A percentile compares a stretch with the other conserved stretches of the same genome.
Evolutionary conservation across 2,113 vertebrate genomes (phyloP).

Genomic region (Beaufortia kweichowensis): DNA sequence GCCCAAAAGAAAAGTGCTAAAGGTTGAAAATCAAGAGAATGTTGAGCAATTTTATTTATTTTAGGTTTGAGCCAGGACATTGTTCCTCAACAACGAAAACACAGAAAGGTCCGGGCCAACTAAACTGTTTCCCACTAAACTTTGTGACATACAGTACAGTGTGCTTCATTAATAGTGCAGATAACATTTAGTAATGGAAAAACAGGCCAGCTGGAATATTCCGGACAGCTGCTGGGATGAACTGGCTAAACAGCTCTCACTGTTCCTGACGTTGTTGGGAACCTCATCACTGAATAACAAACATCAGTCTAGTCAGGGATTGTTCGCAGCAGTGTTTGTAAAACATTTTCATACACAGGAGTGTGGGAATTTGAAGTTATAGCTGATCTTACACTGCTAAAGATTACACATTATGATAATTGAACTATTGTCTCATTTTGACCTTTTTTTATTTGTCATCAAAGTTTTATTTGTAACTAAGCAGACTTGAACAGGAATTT

Average conservation of each 20-base stretch:
- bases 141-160: background rate
- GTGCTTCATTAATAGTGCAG: background rate
- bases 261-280: slow-evolving; percentile 38
- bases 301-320: slow-evolving; percentile 19
- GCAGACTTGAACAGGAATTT: background rate
- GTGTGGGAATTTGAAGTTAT: slow-evolving; percentile 14
- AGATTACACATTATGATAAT: background rate
- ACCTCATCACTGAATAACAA: slow-evolving; percentile 41
- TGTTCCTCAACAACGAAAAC: slow-evolving; percentile 17
- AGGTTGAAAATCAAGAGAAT: slow-evolving; percentile 16
- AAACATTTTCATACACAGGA: slow-evolving; percentile 22
- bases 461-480: background rate
- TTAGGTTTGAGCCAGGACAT: slow-evolving; percentile 14
- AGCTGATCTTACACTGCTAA: background rate
- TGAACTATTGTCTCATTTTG: background rate
- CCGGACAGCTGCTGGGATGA: slow-evolving; percentile 24
- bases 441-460: background rate
- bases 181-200: slow-evolving; percentile 44
- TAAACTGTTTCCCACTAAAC: background rate
- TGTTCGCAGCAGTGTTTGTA: slow-evolving; percentile 27
- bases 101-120: background rate
- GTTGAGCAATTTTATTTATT: slow-evolving; percentile 15
- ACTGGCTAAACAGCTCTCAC: slow-evolving; percentile 18
- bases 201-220: slow-evolving; percentile 47
- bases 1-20: slow-evolving; percentile 24